phyloP scores from a whole-genome alignment of 2,797 vertebrate genomes.

The Sciaenops ocellatus region DNA sequence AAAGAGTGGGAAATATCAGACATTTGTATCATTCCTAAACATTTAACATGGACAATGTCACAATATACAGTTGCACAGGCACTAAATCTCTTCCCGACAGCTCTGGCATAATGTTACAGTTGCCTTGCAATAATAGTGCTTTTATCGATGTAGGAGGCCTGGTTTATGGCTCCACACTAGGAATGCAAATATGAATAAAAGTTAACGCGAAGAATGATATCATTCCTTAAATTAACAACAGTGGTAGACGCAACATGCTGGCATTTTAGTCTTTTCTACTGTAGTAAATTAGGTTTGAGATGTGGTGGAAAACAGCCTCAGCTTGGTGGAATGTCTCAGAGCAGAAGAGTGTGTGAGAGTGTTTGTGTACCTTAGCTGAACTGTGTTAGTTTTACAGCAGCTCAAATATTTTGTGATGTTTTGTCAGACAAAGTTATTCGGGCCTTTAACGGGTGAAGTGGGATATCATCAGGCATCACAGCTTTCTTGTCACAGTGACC shows the following conservation, averaged over 20 bases:
- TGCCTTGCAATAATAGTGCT: constrained; percentile 48
- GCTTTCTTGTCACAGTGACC: constrained; percentile 6
- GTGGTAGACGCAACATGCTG: constrained; percentile 21
- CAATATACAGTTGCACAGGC: constrained; percentile 27
- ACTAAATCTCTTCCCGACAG: constrained; percentile 45
- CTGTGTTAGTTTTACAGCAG: neutral
- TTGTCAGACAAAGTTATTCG: neutral
- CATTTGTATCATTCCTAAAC: constrained; percentile 29
- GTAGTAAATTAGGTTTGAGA: constrained; percentile 45
- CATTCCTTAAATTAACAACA: constrained; percentile 56
- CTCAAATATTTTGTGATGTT: constrained; percentile 11
- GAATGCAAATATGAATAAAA: constrained; percentile 53
- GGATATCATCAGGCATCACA: neutral
- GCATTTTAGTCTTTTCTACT: constrained; percentile 18
- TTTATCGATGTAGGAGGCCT: constrained; percentile 57
- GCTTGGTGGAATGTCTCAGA: constrained; percentile 11
- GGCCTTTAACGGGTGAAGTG: neutral
- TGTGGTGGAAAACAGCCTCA: constrained; percentile 24
- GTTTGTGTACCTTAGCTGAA: constrained; percentile 8
- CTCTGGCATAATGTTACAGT: constrained; percentile 42
- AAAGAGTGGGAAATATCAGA: constrained; percentile 28
- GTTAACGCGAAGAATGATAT: constrained; percentile 46
- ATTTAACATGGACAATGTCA: constrained; percentile 35
- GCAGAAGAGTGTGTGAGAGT: constrained; percentile 4
- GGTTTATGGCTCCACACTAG: constrained; percentile 43